Evolutionary conservation across 1,140 invertebrate genomes (phyloP).

Genomic region (Nautilus pompilius): DNA sequence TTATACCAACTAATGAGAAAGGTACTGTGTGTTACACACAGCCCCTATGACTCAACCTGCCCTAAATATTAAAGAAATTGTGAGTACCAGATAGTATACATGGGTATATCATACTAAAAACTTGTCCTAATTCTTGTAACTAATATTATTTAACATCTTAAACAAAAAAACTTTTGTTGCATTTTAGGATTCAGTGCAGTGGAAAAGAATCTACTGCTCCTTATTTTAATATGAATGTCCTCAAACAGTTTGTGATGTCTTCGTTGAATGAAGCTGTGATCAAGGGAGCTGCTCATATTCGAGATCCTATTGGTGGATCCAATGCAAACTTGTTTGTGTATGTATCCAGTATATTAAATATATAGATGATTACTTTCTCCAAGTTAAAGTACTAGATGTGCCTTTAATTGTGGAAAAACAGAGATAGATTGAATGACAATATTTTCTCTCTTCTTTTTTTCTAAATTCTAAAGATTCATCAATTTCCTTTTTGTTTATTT

Average conservation of each 20-base stretch:
- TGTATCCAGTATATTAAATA: not conserved
- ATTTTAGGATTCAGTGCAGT: conserved; percentile 26
- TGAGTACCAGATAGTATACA: too few relatives aligned
- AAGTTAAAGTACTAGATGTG: not conserved
- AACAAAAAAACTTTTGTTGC: too few relatives aligned
- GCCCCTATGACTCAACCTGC: not conserved
- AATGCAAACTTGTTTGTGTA: conserved; percentile 97
- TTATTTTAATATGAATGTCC: conserved; percentile 87
- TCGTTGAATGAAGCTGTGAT: conserved; percentile 90
- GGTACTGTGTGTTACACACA: not conserved
- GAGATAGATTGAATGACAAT: too few relatives aligned
- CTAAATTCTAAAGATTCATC: too few relatives aligned
- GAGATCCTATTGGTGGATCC: conserved; percentile 96
- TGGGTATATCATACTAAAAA: not conserved
- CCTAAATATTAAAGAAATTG: not conserved
- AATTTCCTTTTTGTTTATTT: too few relatives aligned
- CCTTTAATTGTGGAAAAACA: too few relatives aligned
- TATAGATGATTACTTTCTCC: not conserved
- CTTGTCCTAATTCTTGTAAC: not conserved
- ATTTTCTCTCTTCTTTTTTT: too few relatives aligned
- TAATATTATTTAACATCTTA: not conserved
- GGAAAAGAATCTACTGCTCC: conserved; percentile 59
- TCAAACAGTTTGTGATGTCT: conserved; percentile 92
- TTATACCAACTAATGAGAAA: too few relatives aligned
- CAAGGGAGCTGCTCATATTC: conserved; percentile 94